Conservation (phyloP, 2,797 vertebrate genomes). For the Enteromius fasciolatus region DNA sequence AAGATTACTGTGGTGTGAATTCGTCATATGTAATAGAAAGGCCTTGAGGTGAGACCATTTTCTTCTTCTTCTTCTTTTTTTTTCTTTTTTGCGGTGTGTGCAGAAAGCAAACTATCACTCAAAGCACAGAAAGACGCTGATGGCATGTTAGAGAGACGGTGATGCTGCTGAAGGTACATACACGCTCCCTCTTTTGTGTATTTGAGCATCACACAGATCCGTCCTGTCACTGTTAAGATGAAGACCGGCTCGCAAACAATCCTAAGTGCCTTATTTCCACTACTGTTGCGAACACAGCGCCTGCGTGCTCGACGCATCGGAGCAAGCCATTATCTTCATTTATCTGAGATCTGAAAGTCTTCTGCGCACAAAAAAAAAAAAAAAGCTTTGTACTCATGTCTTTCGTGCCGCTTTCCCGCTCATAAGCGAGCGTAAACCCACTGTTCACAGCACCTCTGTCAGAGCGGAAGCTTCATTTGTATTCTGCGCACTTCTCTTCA, state of each 20-base stretch:
- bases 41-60: slow-evolving; percentile 5
- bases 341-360: slow-evolving; percentile 36
- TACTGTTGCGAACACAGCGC: background rate
- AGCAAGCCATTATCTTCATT: slow-evolving; percentile 44
- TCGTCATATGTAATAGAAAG: background rate
- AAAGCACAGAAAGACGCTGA: background rate
- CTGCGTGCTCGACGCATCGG: background rate
- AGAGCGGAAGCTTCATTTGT: slow-evolving; percentile 58
- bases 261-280: background rate
- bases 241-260: background rate
- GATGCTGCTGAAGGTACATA: background rate
- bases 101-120: slow-evolving; percentile 17
- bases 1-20: slow-evolving; percentile 22
- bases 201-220: background rate
- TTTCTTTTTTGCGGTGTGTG: background rate
- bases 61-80: background rate
- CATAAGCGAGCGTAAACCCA: background rate
- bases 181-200: background rate
- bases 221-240: background rate
- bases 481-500: slow-evolving; percentile 56
- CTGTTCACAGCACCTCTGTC: slow-evolving; percentile 22
- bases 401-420: background rate
- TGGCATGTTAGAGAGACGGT: background rate
- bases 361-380: background rate
- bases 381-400: slow-evolving; percentile 36